These are phyloP conservation scores for Lamprologus tigripictilis DNA, from an alignment of 2,113 vertebrate species.

Conservation along the genomic window DNA sequence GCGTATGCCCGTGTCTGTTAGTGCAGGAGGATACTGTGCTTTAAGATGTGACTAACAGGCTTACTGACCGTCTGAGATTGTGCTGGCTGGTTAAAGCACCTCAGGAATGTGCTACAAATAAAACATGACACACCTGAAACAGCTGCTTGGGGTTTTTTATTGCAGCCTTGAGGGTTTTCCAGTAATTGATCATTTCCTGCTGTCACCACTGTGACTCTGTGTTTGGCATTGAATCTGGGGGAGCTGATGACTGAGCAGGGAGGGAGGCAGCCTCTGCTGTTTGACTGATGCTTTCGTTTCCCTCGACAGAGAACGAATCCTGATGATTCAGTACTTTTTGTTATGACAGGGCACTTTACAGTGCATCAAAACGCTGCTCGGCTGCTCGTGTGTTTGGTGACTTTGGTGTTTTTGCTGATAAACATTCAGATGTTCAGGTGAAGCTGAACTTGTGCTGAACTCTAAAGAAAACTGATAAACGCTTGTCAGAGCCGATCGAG, in stretches of 20 bases:
- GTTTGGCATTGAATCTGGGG: neutral
- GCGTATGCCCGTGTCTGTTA: neutral
- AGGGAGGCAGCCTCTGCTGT: neutral
- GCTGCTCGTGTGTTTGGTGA: neutral
- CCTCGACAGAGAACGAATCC: neutral
- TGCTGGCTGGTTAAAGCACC: neutral
- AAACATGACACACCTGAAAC: neutral
- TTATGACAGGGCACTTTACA: neutral
- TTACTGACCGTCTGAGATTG: neutral
- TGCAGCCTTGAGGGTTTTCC: neutral
- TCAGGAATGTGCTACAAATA: neutral
- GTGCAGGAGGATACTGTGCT: neutral
- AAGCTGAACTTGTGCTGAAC: neutral
- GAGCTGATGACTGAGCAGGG: neutral
- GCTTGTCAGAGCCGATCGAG: neutral
- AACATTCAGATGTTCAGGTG: neutral
- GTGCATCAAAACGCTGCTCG: fast-evolving
- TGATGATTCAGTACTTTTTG: neutral
- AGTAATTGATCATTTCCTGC: neutral
- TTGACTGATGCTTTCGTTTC: neutral
- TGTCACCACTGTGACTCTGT: neutral
- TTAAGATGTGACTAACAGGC: neutral
- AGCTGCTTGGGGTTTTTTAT: neutral
- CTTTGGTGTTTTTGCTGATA: neutral
- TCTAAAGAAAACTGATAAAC: neutral